Evolutionary conservation across 2,888 invertebrate species (phyloP), one percentile per base, ranked within the genome.

Genomic region (Furcula furcula): DNA sequence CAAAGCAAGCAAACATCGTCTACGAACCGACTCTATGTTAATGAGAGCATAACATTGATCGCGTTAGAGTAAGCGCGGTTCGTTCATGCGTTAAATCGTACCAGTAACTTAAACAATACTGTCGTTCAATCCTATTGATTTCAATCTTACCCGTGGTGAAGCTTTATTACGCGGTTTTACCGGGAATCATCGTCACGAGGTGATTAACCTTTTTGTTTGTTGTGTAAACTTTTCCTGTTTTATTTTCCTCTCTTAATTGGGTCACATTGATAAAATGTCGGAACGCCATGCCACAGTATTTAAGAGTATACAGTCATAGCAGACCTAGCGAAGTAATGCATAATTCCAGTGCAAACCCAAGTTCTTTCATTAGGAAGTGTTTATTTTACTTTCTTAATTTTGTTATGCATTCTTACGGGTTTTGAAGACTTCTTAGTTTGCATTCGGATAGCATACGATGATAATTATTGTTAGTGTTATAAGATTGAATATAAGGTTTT

Each of bases 181-280:
- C 22, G 35, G 49, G 39, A 38, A 43, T 40, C 28, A 35, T 21
- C 10, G 12, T 9, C 18, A 16, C 2, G 20, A 20, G 55, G 40
- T 43, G 44, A 45, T 44, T 55, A 46, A 53, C 51, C 62, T 40
- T 40, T n/a, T 34, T 41, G 46, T 37, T 46, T 36, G 39, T 55
- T 53, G 53, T 52, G 46, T 46, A 26, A 55, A 46, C 46, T 64
- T 52, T 49, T 48, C 43, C 43, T 31, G 28, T 53, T 46, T 58
- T 36, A 50, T 51, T 59, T 58, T 52, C 49, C 55, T 48, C 37
- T 40, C 44, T 44, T 50, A 63, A 51, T 50, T 39, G 48, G 40
- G 55, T 54, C 54, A 47, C 37, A 44, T 45, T 32, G 51, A 59
- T 55, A 44, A 50, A 34, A 29, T 20, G 32, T 36, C 31, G 23